A percentile compares a stretch with the other conserved stretches of the same genome.
Conservation (phyloP, 2,113 vertebrate species). For the Gymnogyps californianus region DNA sequence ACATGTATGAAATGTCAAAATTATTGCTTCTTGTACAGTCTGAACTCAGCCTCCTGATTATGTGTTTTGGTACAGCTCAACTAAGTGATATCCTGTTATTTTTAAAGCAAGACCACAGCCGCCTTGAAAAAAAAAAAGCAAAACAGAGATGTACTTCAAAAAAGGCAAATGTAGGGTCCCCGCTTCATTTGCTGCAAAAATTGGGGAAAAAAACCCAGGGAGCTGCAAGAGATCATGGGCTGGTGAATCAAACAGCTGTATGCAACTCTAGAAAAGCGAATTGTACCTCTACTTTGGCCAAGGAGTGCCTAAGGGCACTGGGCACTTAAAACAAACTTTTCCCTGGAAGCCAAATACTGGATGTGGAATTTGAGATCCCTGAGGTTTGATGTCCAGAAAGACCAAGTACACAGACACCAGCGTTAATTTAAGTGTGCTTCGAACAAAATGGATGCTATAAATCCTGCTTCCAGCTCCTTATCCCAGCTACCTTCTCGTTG, state of each 20-base stretch:
- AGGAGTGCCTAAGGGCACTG: not conserved
- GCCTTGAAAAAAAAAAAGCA: not conserved
- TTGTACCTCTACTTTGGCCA: not conserved
- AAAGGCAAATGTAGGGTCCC: not conserved
- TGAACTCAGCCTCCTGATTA: not conserved
- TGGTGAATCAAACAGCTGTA: not conserved
- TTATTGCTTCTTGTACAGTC: not conserved
- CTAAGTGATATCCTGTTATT: not conserved
- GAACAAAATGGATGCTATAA: not conserved
- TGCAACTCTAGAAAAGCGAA: not conserved
- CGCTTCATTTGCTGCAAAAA: not conserved
- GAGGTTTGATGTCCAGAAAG: not conserved
- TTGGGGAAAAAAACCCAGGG: fast-evolving
- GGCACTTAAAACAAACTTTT: not conserved
- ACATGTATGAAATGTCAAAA: not conserved
- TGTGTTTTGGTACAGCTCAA: not conserved
- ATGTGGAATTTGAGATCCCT: not conserved
- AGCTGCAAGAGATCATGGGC: not conserved
- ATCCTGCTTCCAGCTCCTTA: not conserved
- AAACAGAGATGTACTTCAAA: not conserved
- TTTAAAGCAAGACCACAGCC: not conserved
- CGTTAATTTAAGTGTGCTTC: not conserved
- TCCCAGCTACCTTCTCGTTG: not conserved
- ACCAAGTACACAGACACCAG: not conserved
- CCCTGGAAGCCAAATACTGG: not conserved